A percentile compares a stretch with the other conserved stretches of the same genome.
Evolutionary conservation across 2,113 vertebrate genomes (phyloP).

Genomic region (Cebus imitator): DNA sequence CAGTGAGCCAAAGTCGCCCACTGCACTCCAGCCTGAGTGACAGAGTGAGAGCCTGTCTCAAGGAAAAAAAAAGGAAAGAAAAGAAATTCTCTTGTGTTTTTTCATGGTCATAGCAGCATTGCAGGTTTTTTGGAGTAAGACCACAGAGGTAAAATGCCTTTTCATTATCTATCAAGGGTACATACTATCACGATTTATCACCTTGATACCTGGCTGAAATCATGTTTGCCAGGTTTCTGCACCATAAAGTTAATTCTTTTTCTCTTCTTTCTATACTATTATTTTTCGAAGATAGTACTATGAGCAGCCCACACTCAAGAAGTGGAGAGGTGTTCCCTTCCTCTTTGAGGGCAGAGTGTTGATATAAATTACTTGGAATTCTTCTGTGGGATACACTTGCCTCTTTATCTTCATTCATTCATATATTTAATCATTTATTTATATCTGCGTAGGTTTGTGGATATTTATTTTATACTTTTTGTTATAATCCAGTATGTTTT

Average conservation of each 20-base stretch:
- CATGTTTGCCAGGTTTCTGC: background rate
- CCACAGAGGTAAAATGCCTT: background rate
- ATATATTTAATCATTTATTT: background rate
- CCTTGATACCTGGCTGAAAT: background rate
- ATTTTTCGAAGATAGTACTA: background rate
- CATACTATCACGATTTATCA: background rate
- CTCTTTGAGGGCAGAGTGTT: background rate
- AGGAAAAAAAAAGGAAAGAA: too few species aligned
- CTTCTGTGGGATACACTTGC: background rate
- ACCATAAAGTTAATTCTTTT: background rate
- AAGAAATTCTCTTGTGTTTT: background rate
- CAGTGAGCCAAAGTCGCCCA: too few species aligned
- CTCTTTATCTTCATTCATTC: background rate
- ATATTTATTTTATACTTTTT: background rate
- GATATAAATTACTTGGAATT: background rate
- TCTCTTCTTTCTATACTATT: background rate
- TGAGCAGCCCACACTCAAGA: background rate
- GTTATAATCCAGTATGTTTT: background rate
- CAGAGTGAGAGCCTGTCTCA: too few species aligned
- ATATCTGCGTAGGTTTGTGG: background rate
- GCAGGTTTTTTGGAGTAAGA: background rate
- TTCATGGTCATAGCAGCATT: background rate
- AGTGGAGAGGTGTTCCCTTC: background rate
- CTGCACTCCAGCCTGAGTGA: too few species aligned
- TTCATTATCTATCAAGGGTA: background rate